phyloP scores from a whole-genome alignment of 2,888 invertebrate genomes.

The Cordylochernes scorpioides region DNA sequence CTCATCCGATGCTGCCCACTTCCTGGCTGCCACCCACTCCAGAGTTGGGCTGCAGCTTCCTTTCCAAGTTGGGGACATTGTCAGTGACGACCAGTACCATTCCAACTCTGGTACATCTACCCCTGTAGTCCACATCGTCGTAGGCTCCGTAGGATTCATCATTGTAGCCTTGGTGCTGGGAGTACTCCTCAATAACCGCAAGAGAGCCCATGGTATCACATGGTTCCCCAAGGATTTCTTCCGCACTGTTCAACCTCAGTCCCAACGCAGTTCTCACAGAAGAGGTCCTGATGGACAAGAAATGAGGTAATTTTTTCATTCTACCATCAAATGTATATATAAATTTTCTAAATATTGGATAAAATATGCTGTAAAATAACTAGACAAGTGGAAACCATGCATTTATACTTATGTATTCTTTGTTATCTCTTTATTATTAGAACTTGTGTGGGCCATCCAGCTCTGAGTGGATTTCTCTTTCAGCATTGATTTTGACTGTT shows the following conservation, averaged over 20 bases:
- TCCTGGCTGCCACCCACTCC: slow-evolving; percentile 57
- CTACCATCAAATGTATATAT: too few species aligned
- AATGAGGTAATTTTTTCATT: slow-evolving; percentile 42
- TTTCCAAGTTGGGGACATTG: slow-evolving; percentile 8
- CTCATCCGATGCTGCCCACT: slow-evolving; percentile 41
- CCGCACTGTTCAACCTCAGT: slow-evolving; percentile 28
- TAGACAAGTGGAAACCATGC: too few species aligned
- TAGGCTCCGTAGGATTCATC: slow-evolving; percentile 25
- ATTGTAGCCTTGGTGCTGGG: slow-evolving; percentile 32
- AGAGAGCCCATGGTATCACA: slow-evolving; percentile 55
- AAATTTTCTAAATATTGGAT: too few species aligned
- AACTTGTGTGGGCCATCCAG: too few species aligned
- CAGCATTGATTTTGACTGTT: too few species aligned
- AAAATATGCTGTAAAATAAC: too few species aligned
- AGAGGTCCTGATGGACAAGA: slow-evolving; percentile 82
- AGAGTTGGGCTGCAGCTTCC: slow-evolving; percentile 32
- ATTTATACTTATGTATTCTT: too few species aligned
- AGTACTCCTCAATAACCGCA: slow-evolving; percentile 52
- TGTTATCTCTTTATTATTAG: too few species aligned
- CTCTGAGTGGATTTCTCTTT: too few species aligned
- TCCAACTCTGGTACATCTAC: slow-evolving; percentile 1
- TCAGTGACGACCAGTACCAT: slow-evolving; percentile 4
- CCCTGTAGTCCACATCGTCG: slow-evolving; percentile 14
- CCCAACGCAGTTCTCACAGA: slow-evolving; percentile 41
- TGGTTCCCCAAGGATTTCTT: slow-evolving; percentile 95